Percentiles rank a stretch among this genome's conserved stretches.
Evolutionary conservation across 2,888 invertebrate genomes (phyloP).

Genomic region (Odontothrips loti): DNA sequence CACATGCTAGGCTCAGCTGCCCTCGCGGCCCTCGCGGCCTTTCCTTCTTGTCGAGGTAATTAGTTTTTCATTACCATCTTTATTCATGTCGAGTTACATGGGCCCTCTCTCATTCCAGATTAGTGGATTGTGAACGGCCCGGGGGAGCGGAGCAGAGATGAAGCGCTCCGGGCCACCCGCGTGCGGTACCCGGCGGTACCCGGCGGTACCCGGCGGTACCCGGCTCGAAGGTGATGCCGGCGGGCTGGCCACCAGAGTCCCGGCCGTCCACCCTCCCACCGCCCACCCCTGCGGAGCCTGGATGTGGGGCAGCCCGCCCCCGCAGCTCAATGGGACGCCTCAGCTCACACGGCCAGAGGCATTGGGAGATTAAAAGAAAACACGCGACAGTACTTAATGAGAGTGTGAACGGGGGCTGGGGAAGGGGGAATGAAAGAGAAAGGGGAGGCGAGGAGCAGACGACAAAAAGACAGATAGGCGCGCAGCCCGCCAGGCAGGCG

Average conservation of each 20-base stretch:
- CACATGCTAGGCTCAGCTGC: conserved; percentile 9
- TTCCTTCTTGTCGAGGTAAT: neutral
- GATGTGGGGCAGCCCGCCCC: neutral
- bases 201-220: no score
- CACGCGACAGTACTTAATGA: conserved; percentile 19
- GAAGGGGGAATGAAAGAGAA: neutral
- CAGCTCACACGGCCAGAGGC: conserved; percentile 3
- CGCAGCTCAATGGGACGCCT: neutral
- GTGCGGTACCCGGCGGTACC: neutral
- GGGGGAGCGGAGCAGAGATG: neutral
- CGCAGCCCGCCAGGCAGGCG: neutral
- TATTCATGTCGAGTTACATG: neutral
- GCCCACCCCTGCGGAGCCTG: neutral
- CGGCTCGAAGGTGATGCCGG: neutral
- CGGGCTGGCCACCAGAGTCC: no score
- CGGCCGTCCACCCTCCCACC: neutral
- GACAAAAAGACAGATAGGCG: neutral
- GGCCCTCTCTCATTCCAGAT: neutral
- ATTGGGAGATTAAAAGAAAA: conserved; percentile 24
- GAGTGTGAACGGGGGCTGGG: neutral
- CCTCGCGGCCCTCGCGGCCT: neutral
- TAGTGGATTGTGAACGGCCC: conserved; percentile 21
- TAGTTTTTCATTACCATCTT: conserved; percentile 23
- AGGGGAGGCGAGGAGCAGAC: neutral
- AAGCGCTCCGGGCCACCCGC: neutral